Evolutionary conservation across 2,113 vertebrate genomes (phyloP), one percentile per base, ranked within the genome.

Genomic region (Thymallus thymallus): DNA sequence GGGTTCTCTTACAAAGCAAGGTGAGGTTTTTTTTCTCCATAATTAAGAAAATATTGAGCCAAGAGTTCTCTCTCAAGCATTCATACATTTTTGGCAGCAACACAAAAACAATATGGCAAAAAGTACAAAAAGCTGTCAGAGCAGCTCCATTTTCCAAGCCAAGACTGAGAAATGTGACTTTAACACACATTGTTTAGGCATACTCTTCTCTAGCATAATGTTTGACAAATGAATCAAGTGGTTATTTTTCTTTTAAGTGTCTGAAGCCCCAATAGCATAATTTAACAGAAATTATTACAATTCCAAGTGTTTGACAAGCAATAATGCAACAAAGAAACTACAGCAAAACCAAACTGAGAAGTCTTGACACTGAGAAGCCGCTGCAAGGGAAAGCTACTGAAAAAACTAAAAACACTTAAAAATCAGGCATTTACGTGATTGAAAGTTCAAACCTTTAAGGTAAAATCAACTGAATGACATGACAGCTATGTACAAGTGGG

Each of bases 101-200:
- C 67, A 79, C 79, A 64, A 80, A 87, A 79, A 85, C 78, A 77
- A 81, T 80, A 79, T 82, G 71, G 79, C 71, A 81, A 61, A 71
- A 51, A 80, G 46, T 71, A 85, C 68, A 80, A 87, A 86, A 88
- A 87, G 80, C 84, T 82, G 68, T 83, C 84, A 88, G 85, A 83
- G 81, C 83, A 88, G 88, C 83, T 84, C 68, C 80, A 87, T 80
- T 76, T 45, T 80, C 69, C 83, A 87, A 85, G 85, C 88, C 84
- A 85, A 76, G 83, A 88, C 71, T 63, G 71, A 83, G 75, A 73
- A 77, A 88, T 88, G 88, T 89, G 88, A 86, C 81, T 75, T 41
- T 80, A 83, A 89, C 77, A 79, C 83, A 88, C 79, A 83, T 30
- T 1, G 66, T 85, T 88, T 76, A 89, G 81, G 86, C 86, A 84